Conservation (phyloP, 2,888 invertebrate species). For the Lochmaea capreae region DNA sequence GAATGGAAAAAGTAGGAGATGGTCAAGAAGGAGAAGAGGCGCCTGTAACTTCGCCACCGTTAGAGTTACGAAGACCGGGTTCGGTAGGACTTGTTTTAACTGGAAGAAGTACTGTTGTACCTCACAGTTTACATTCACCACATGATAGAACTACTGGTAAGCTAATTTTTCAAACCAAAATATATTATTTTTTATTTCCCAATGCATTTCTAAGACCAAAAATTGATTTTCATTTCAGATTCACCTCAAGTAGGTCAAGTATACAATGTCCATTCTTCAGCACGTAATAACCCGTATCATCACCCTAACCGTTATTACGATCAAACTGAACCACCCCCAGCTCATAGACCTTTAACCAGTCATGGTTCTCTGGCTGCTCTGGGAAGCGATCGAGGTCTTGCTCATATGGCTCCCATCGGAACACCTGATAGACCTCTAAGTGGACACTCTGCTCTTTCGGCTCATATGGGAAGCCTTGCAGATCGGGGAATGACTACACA, state of each 20-base stretch:
- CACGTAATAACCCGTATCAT: constrained; percentile 67
- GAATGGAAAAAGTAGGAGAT: constrained; percentile 56
- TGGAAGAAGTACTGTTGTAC: constrained; percentile 72
- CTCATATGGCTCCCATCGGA: constrained; percentile 60
- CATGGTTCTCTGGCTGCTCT: constrained; percentile 62
- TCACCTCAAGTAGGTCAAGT: constrained; percentile 72
- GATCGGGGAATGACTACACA: constrained; percentile 58
- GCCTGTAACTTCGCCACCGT: constrained; percentile 70
- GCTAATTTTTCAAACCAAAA: background rate
- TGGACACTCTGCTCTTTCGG: constrained; percentile 49
- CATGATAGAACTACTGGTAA: constrained; percentile 76
- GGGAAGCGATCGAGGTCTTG: constrained; percentile 61
- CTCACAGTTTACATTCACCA: constrained; percentile 77
- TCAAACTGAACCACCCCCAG: constrained; percentile 74
- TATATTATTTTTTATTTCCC: background rate
- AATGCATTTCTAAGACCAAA: background rate
- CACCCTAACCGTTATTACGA: constrained; percentile 69
- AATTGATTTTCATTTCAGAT: constrained; percentile 61
- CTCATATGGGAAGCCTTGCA: constrained; percentile 45
- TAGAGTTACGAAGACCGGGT: constrained; percentile 75
- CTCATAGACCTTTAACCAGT: constrained; percentile 66
- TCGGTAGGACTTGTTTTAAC: constrained; percentile 65
- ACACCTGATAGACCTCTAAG: constrained; percentile 58
- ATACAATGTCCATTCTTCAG: constrained; percentile 71
- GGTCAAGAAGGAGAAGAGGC: constrained; percentile 66